Evolutionary conservation across 2,797 vertebrate genomes (phyloP).

Genomic region (Chaunax sp.): DNA sequence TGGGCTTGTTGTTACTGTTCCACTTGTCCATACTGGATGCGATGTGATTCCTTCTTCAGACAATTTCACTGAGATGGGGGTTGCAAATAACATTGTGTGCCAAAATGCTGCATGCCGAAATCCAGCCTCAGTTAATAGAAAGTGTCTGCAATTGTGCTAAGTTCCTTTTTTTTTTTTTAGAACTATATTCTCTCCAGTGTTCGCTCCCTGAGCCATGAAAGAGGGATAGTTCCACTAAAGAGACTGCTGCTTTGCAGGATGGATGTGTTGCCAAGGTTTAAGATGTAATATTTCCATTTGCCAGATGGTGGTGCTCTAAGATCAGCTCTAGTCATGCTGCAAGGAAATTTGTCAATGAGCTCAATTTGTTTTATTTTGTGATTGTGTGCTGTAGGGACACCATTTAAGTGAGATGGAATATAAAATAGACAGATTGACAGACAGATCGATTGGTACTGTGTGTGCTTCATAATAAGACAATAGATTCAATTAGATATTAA

Average conservation of each 20-base stretch:
- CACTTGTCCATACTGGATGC: not conserved
- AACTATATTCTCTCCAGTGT: not conserved
- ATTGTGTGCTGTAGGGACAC: not conserved
- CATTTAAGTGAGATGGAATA: not conserved
- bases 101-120: not conserved
- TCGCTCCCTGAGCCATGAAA: not conserved
- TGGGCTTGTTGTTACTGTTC: slow-evolving; percentile 8
- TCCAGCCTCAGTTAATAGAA: not conserved
- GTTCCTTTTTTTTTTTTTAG: too few species aligned
- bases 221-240: not conserved
- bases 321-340: slow-evolving; percentile 42
- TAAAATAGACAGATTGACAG: slow-evolving; percentile 12
- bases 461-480: not conserved
- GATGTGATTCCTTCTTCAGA: not conserved
- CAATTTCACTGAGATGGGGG: not conserved
- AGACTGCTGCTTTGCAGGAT: too few species aligned
- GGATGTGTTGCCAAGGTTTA: not conserved
- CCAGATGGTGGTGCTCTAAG: slow-evolving; percentile 74
- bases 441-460: slow-evolving; percentile 3
- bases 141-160: not conserved
- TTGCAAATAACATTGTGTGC: not conserved
- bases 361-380: not conserved
- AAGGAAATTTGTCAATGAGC: not conserved
- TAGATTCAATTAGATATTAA: slow-evolving; percentile 8
- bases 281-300: slow-evolving; percentile 55